Base-by-base conservation (phyloP, 2,797 vertebrate genomes). In the Erethizon dorsatum region DNA sequence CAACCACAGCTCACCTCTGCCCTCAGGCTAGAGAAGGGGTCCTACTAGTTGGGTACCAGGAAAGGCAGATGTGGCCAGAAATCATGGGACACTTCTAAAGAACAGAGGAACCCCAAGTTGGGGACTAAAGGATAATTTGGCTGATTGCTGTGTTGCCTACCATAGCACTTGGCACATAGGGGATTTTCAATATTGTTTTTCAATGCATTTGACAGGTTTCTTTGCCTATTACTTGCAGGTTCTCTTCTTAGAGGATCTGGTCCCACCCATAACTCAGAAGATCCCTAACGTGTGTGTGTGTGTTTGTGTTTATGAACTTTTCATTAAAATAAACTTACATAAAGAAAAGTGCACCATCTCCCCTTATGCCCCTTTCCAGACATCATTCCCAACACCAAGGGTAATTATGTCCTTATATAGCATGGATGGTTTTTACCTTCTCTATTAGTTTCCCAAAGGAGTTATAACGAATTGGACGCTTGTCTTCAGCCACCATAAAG, bases 401-500 rank as follows among this genome's bases (percentile, higher is more conserved):
- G 47, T 88, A 84, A 92, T 65, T 87, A 37, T 61, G 63, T 67
- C 31, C 50, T 59, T 85, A 61, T 20, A 63, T 14, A 94, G 10
- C n/a, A 33, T 89, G 6, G 9, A 73, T 88, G 65, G 47, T 37
- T 85, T 95, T 94, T 88, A 11, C 14, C 90, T 37, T 77, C 63
- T 63, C 33, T 91, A 93, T 94, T 57, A 65, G 37, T 90, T 94
- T 91, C 24, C 3, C 41, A 85, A 73, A 88, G 59, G 24, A 83
- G 11, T 61, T 45, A 3, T 65, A 83, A 73, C 78, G 75, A 94
- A 82, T 22, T 45, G 41, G n/a, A 10, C 63, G 33, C 11, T 10
- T 20, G 20, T 63, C 33, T 78, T 33, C 82, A 75, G 20, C 28
- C 78, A 87, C 3, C 57, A 92, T 41, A 92, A 82, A 83, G 45